These are phyloP conservation scores for Scelioninae gen. 1 DNA, from an alignment of 2,888 invertebrate genomes.

Conservation along the genomic window DNA sequence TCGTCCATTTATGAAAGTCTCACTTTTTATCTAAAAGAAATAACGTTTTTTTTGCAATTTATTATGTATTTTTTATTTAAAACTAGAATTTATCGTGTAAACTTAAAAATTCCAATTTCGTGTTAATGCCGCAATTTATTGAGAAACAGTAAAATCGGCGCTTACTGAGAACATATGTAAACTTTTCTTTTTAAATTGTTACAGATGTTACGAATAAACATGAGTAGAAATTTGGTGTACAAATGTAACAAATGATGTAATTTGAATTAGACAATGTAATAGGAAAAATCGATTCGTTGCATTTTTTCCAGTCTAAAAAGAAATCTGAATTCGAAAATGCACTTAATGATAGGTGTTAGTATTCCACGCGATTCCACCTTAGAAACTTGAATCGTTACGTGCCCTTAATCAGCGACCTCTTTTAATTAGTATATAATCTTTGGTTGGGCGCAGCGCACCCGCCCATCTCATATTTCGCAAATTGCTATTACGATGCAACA, in stretches of 20 bases:
- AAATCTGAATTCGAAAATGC: constrained; percentile 52
- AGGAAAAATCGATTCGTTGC: constrained; percentile 34
- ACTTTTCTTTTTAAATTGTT: too few species aligned
- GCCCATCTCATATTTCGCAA: constrained; percentile 72
- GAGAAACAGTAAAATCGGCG: too few species aligned
- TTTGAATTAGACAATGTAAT: constrained; percentile 22
- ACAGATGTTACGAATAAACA: too few species aligned
- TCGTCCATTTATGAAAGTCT: too few species aligned
- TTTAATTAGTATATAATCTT: constrained; percentile 71
- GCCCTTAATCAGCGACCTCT: constrained; percentile 70
- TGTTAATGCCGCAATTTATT: too few species aligned
- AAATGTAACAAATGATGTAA: constrained; percentile 14
- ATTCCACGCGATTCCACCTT: constrained; percentile 68
- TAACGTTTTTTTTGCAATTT: too few species aligned
- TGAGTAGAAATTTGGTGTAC: background rate
- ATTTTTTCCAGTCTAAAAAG: constrained; percentile 53
- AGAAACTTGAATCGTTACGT: constrained; percentile 67
- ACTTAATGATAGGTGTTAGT: constrained; percentile 57
- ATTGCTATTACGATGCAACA: constrained; percentile 72
- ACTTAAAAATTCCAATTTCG: too few species aligned
- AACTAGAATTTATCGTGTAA: too few species aligned
- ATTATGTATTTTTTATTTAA: too few species aligned
- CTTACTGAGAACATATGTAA: too few species aligned
- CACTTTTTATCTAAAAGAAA: background rate
- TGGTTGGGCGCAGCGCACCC: constrained; percentile 70